Evolutionary conservation across 1,140 invertebrate genomes (phyloP).

Genomic region (Pogonomyrmex californicus): DNA sequence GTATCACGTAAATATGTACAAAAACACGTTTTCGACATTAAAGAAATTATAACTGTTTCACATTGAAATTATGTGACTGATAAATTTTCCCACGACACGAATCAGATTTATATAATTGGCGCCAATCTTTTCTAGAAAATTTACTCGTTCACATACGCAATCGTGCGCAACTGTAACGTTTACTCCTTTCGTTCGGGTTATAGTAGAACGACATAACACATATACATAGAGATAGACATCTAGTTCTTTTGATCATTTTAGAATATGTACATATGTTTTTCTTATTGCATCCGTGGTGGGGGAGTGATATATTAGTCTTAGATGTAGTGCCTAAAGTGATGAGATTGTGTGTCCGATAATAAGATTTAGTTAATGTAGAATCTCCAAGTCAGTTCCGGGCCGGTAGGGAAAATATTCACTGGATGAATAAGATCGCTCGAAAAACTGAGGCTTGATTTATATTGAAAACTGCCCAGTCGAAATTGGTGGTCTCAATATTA

Average conservation of each 20-base stretch:
- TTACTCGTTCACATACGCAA: not conserved
- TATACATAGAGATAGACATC: constrained; percentile 44
- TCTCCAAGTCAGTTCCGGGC: constrained; percentile 48
- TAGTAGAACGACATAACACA: constrained; percentile 43
- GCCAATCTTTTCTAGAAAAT: not conserved
- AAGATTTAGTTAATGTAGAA: constrained; percentile 71
- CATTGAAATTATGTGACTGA: not conserved
- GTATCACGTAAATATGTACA: constrained; percentile 11
- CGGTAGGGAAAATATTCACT: constrained; percentile 4
- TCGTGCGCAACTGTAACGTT: constrained; percentile 60
- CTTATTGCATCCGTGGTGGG: constrained; percentile 70
- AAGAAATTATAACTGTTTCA: not conserved
- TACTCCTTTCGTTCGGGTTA: constrained; percentile 50
- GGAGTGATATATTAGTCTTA: constrained; percentile 79
- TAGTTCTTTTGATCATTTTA: constrained; percentile 70
- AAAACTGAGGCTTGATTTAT: constrained; percentile 6
- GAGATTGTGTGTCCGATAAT: constrained; percentile 74
- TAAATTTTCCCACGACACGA: not conserved
- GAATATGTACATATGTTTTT: constrained; percentile 79
- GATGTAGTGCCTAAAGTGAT: constrained; percentile 81
- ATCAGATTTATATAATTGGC: not conserved
- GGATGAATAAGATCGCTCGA: not conserved
- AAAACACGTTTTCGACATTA: not conserved
- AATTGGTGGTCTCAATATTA: constrained; percentile 19
- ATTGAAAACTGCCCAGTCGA: constrained; percentile 20